Evolutionary conservation across 2,888 invertebrate genomes (phyloP), one percentile per base, ranked within the genome.

Genomic region (Himalopsyche anomala): DNA sequence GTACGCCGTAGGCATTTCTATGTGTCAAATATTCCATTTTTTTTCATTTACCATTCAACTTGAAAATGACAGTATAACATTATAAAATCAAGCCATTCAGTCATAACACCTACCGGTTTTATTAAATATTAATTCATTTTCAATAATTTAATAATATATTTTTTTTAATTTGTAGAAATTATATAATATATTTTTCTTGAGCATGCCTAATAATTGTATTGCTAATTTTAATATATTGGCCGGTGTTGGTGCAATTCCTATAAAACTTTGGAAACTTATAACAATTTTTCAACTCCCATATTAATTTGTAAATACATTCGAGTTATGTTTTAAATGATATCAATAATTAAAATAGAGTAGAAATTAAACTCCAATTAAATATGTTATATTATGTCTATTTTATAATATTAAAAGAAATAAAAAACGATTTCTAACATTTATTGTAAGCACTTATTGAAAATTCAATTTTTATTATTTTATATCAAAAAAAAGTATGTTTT

Each of bases 161-260:
- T 51, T n/a, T 51, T 51, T 15, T 51, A 5, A 51, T 51, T 51
- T 15, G 3, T 51, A 51, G 51, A 15, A 15, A 15, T 51, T 51
- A 42, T 17, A 69, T 69, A 38, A 42, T 36, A 38, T 83, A 36
- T 42, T 83, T 84, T 54, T 42, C 81, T 81, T 69, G 81, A 74
- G 82, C 85, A 82, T 85, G 85, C 36, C 8, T 19, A 6, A 56
- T 74, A 36, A 19, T 82, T 36, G 54, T 84, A 84, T 80, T 56
- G 40, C 40, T 54, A 81, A 55, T 82, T 82, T 40, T 54, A 45
- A 81, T 17, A 6, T 86, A 28, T 82, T 85, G 88, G 88, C 88
- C 88, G 88, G 88, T 88, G 88, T 85, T 87, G 88, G 88, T 88
- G 88, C 88, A 88, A 88, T 88, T 87, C 80, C 62, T 54, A 55